phyloP scores from a whole-genome alignment of 2,797 vertebrate genomes.

The Pogoniulus pusillus region DNA sequence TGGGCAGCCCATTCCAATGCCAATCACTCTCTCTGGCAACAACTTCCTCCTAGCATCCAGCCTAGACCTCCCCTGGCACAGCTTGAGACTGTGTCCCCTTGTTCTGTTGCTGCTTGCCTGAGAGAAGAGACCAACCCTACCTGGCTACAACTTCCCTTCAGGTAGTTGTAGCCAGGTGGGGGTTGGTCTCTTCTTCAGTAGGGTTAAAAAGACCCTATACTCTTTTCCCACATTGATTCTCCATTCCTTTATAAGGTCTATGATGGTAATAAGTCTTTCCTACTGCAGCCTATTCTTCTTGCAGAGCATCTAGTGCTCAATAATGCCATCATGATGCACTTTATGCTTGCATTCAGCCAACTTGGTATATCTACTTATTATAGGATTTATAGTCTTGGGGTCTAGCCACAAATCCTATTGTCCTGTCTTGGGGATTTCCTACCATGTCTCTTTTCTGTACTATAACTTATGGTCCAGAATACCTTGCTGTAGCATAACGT shows the following conservation, averaged over 20 bases:
- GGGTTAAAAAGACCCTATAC: not conserved
- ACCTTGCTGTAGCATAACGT: not conserved
- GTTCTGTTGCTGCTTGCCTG: too few species aligned
- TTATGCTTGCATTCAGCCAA: not conserved
- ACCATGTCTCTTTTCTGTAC: not conserved
- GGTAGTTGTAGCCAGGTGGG: too few species aligned
- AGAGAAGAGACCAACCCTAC: too few species aligned
- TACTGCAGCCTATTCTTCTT: not conserved
- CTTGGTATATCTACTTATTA: not conserved
- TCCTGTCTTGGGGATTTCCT: not conserved
- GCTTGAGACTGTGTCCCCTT: too few species aligned
- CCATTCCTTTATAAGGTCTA: not conserved
- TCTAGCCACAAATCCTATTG: not conserved
- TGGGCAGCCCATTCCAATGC: too few species aligned
- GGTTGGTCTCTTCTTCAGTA: too few species aligned
- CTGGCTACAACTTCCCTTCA: too few species aligned
- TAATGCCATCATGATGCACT: not conserved
- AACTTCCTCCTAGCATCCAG: too few species aligned
- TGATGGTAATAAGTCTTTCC: conserved; percentile 3
- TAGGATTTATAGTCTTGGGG: not conserved
- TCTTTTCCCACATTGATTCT: not conserved
- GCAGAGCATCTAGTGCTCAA: not conserved
- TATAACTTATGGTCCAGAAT: not conserved
- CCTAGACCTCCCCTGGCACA: too few species aligned
- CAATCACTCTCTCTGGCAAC: too few species aligned